Percentiles rank a stretch among this genome's conserved stretches.
Evolutionary conservation across 2,888 invertebrate species (phyloP).

Genomic region (Pristionchus arcanus): DNA sequence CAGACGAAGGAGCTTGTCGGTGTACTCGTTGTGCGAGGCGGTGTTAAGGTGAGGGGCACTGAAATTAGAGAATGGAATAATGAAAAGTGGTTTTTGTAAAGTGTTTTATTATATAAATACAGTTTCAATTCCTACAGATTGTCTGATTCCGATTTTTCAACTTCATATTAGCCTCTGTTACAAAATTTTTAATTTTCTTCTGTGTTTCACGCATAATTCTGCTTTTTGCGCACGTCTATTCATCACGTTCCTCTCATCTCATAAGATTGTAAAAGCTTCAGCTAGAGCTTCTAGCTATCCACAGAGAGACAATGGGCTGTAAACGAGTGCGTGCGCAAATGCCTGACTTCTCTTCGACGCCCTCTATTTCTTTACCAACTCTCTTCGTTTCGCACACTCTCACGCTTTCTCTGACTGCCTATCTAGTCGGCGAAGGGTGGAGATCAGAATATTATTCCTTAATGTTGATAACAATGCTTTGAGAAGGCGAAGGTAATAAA

Average conservation of each 20-base stretch:
- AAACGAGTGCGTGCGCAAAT: neutral
- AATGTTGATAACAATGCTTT: neutral
- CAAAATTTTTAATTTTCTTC: too few species aligned
- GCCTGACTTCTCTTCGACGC: neutral
- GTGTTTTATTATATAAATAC: too few species aligned
- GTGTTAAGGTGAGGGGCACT: neutral
- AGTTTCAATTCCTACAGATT: too few species aligned
- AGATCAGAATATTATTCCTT: too few species aligned
- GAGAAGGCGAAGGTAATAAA: neutral
- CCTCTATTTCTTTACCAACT: neutral
- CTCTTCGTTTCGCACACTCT: neutral
- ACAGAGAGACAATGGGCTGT: neutral
- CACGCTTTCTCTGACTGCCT: neutral
- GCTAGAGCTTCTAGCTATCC: neutral
- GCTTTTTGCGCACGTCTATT: too few species aligned
- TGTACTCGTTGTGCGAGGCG: neutral
- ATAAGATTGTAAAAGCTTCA: neutral
- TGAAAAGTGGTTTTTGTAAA: too few species aligned
- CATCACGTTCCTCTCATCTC: neutral
- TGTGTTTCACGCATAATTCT: too few species aligned
- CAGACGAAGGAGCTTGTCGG: constrained; percentile 22
- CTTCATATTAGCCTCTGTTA: too few species aligned
- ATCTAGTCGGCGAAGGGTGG: too few species aligned
- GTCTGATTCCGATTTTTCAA: too few species aligned
- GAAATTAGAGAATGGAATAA: too few species aligned